Base-by-base conservation (phyloP, 1,140 invertebrate genomes). In the Centruroides vittatus region DNA sequence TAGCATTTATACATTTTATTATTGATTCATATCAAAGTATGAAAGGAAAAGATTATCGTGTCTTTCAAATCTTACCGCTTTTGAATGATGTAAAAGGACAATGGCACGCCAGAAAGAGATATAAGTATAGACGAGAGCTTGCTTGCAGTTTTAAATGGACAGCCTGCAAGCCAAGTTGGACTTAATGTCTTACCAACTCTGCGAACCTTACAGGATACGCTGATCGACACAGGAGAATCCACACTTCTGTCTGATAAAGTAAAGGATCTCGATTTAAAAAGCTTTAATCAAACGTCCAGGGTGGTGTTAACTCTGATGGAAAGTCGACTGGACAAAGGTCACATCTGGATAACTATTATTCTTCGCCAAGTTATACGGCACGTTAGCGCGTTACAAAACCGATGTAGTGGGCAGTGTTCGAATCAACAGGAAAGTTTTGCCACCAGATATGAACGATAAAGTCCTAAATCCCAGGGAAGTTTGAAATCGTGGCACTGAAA, bases 391-490 rank as follows among this genome's bases (percentile, higher is more conserved):
- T 8, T 12, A 58, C 47, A 52, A 35, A 58, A 58, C 57, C 4
- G 12, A 51, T 50, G 35, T 52, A 52, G 50, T 35, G 50, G 48
- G 48, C 3, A 58, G 48, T 35, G 35, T 58, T 9, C 41, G 46
- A 50, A 8, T 12, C 2, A 58, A 50, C 46, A 54, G 55, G 35
- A 60, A 65, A 36, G 12, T 47, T n/a, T 61, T 66, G 35, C 60
- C 23, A 46, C 35, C n/a, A 23, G 23, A 23, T 23, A 23, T 23
- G 23, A 23, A 23, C 0, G 23, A 23, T n/a, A n/a, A n/a, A n/a
- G n/a, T n/a, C n/a, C n/a, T n/a, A n/a, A 23, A 23, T 23, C 23
- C 1, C 23, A 2, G 23, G 23, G 23, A 1, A 23, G 23, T 23
- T 23, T 23, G 23, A 23, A 23, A 23, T 23, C 23, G 23, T 23